These are phyloP conservation scores for Andrena chrysosceles DNA, from an alignment of 2,888 invertebrate genomes.

Conservation along the genomic window DNA sequence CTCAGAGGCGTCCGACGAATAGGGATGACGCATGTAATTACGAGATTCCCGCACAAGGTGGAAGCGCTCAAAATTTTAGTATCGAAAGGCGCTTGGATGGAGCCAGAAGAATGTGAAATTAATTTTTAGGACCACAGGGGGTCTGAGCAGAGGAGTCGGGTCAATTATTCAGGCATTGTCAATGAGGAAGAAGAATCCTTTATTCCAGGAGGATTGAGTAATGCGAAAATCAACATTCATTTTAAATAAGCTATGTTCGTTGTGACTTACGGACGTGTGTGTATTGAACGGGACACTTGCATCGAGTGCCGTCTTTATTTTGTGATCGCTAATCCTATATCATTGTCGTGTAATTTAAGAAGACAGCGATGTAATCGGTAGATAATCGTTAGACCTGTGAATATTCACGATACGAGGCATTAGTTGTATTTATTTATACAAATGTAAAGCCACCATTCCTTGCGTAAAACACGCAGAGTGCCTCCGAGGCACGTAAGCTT, in stretches of 20 bases:
- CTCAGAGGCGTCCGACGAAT: neutral
- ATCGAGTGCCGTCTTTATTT: conserved; percentile 36
- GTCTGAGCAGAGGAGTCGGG: neutral
- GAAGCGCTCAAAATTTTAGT: neutral
- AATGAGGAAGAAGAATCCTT: neutral
- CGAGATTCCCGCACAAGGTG: neutral
- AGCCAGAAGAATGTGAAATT: neutral
- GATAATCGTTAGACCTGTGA: conserved; percentile 2
- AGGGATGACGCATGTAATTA: neutral
- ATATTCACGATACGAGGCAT: conserved; percentile 35
- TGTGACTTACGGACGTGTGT: conserved; percentile 22
- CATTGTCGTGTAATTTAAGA: conserved; percentile 21
- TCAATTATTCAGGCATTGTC: neutral
- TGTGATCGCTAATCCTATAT: conserved; percentile 46
- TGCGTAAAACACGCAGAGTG: conserved; percentile 4
- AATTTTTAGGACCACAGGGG: neutral
- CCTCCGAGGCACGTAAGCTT: conserved; percentile 16
- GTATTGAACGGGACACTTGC: conserved; percentile 42
- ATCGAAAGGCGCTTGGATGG: neutral
- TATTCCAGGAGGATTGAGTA: neutral
- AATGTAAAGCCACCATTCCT: conserved; percentile 1
- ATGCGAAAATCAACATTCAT: neutral
- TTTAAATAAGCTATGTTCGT: conserved; percentile 9
- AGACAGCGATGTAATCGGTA: conserved; percentile 13
- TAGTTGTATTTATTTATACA: conserved; percentile 52